phyloP scores from a whole-genome alignment of 2,113 vertebrate species.

The Stigmatopora nigra region DNA sequence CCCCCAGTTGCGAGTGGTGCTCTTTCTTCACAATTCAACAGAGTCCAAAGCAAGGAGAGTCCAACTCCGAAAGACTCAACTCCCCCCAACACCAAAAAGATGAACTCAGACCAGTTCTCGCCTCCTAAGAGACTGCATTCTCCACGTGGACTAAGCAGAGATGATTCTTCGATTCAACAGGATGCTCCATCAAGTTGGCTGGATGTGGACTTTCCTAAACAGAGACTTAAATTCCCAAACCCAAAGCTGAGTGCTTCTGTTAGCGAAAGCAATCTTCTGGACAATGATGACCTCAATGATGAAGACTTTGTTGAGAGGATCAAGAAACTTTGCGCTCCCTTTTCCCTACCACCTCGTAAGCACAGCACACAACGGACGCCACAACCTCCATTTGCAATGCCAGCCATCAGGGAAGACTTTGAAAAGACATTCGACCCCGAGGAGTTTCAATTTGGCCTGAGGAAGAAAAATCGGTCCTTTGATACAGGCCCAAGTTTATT shows the following conservation, averaged over 20 bases:
- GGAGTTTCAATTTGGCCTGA: slow-evolving; percentile 81
- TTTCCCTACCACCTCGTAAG: slow-evolving; percentile 81
- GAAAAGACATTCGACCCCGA: slow-evolving; percentile 86
- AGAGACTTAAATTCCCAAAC: slow-evolving; percentile 42
- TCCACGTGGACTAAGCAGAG: slow-evolving; percentile 29
- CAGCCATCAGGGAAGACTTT: slow-evolving; percentile 84
- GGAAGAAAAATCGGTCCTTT: slow-evolving; percentile 67
- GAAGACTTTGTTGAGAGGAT: slow-evolving; percentile 84
- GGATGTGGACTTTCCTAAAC: slow-evolving; percentile 56
- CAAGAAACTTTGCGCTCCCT: slow-evolving; percentile 77
- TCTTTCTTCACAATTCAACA: not conserved
- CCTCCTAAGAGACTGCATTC: slow-evolving; percentile 40
- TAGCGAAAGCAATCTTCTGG: slow-evolving; percentile 73
- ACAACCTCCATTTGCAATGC: slow-evolving; percentile 81
- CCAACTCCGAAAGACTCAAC: slow-evolving; percentile 18
- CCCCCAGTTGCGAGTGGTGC: slow-evolving; percentile 24
- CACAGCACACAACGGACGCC: slow-evolving; percentile 75
- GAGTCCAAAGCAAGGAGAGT: slow-evolving; percentile 9
- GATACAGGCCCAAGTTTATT: slow-evolving; percentile 47
- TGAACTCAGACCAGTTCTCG: slow-evolving; percentile 29
- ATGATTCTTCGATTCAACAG: slow-evolving; percentile 29
- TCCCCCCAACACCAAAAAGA: slow-evolving; percentile 25
- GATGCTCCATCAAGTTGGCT: slow-evolving; percentile 55
- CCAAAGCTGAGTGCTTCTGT: slow-evolving; percentile 61
- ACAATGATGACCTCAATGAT: slow-evolving; percentile 79